Evolutionary conservation across 2,888 invertebrate genomes (phyloP), one percentile per base, ranked within the genome.

Genomic region (Melieria crassipennis): DNA sequence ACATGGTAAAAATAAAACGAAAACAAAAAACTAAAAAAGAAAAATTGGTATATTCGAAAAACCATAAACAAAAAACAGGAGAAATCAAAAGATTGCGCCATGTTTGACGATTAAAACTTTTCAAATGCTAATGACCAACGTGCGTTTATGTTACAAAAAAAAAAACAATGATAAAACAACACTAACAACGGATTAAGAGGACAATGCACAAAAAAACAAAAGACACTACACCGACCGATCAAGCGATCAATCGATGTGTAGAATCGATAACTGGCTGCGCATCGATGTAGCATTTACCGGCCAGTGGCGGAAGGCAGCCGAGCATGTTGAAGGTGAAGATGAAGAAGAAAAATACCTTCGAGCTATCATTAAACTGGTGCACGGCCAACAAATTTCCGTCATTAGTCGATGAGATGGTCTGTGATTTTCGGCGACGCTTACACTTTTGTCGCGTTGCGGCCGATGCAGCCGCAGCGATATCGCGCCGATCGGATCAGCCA

Each of bases 91-190:
- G 69, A 79, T 73, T 73, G 83, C 83, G 82, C 82, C 84, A 80
- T 80, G 78, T 81, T 81, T 80, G 79, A 82, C 79, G 82, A 83
- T 82, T 78, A 81, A 82, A 82, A 83, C 82, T 84, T 80, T 72
- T 68, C 75, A 77, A 75, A 72, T 76, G 71, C 76, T 78, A 76
- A 78, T 77, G 76, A 77, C 73, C 70, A 46, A 58, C 65, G 60
- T 10, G 30, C 2, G 30, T 30, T 30, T 30, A 30, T 50, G 71
- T 55, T 47, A 16, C 16, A 30, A 30, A 30, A 30, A 30, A 30
- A 30, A 30, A 30, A 30, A 2, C 30, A 2, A 2, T 30, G 0
- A 30, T 30, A 30, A 30, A 65, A 30, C 69, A 72, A 63, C 69
- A 71, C 69, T 69, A 73, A 74, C 72, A 69, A 72, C 63, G 45